These are phyloP conservation scores for Oncorhynchus mykiss DNA, from an alignment of 2,113 vertebrate species.

Conservation along the genomic window DNA sequence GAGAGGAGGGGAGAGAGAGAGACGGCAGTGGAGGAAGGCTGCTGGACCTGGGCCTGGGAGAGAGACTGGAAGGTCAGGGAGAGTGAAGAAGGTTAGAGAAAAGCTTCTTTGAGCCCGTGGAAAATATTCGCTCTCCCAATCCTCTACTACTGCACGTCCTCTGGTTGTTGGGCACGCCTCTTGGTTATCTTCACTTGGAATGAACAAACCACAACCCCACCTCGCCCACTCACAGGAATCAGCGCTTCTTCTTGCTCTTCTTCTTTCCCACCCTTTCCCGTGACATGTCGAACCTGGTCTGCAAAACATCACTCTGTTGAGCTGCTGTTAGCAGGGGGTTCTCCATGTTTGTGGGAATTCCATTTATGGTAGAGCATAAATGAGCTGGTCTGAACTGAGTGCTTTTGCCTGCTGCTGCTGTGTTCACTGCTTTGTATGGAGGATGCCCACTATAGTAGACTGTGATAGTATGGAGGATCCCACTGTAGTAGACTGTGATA, in stretches of 20 bases:
- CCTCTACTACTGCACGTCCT: background rate
- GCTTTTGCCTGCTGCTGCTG: slow-evolving; percentile 7
- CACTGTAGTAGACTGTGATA: too few species aligned
- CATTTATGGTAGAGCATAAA: slow-evolving; percentile 19
- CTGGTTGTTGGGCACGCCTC: slow-evolving; percentile 20
- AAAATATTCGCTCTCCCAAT: too few species aligned
- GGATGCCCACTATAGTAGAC: too few species aligned
- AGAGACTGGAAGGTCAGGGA: slow-evolving; percentile 81
- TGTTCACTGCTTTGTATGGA: background rate
- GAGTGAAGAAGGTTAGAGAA: slow-evolving; percentile 81
- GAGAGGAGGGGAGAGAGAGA: slow-evolving; percentile 75
- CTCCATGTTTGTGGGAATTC: slow-evolving; percentile 13
- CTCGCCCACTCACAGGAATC: slow-evolving; percentile 10
- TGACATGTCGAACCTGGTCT: slow-evolving; percentile 8
- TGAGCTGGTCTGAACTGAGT: slow-evolving; percentile 9
- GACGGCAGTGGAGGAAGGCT: slow-evolving; percentile 79
- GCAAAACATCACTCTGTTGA: slow-evolving; percentile 7
- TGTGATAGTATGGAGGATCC: background rate
- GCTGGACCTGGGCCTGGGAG: slow-evolving; percentile 80
- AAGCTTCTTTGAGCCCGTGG: background rate
- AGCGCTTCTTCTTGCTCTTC: slow-evolving; percentile 1
- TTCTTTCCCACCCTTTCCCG: background rate
- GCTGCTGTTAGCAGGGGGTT: background rate
- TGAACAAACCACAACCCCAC: slow-evolving; percentile 10
- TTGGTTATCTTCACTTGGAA: slow-evolving; percentile 31